These are phyloP conservation scores for Formica exsecta DNA, from an alignment of 1,140 invertebrate genomes.

Conservation along the genomic window DNA sequence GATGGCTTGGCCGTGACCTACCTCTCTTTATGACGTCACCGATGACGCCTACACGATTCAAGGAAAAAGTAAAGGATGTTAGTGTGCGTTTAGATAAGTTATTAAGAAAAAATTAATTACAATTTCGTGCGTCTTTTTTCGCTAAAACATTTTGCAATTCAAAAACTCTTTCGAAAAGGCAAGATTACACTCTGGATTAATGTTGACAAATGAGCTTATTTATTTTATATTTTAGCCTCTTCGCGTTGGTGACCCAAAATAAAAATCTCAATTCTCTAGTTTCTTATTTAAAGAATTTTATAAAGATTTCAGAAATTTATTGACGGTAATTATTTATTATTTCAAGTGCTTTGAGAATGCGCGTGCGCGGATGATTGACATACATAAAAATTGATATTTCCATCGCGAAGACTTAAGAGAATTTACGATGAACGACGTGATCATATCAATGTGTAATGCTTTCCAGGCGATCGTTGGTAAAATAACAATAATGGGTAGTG, in stretches of 20 bases:
- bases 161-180: not conserved
- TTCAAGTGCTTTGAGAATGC: not conserved
- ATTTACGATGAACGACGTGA: not conserved
- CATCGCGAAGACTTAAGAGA: not conserved
- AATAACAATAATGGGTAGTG: not conserved
- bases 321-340: not conserved
- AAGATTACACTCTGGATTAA: not conserved
- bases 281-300: not conserved
- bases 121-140: not conserved
- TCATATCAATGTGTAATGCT: not conserved
- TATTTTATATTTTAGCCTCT: not conserved
- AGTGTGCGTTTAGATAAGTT: constrained; percentile 5
- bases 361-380: not conserved
- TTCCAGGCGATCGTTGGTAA: constrained; percentile 11
- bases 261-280: not conserved
- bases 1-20: constrained; percentile 77
- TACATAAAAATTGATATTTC: no score
- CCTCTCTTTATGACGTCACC: constrained; percentile 70
- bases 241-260: not conserved
- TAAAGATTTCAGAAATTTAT: not conserved
- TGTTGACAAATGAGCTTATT: not conserved
- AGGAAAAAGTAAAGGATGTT: constrained; percentile 44
- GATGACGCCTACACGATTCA: constrained; percentile 34
- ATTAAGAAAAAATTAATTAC: not conserved
- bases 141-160: not conserved